Evolutionary conservation across 1,140 invertebrate genomes (phyloP).

Genomic region (Lutraria rhynchaena): DNA sequence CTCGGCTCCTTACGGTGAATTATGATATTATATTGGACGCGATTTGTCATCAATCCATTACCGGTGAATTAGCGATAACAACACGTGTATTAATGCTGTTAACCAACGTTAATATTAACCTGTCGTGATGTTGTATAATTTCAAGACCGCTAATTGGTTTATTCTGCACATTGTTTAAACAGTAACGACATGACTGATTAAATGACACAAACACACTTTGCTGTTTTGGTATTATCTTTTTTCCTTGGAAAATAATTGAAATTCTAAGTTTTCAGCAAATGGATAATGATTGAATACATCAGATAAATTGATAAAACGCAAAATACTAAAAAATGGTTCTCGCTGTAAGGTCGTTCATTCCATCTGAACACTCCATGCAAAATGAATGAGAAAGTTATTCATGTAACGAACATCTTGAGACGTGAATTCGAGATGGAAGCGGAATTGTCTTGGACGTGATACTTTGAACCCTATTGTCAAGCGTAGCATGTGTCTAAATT

Average conservation of each 20-base stretch:
- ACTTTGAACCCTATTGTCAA: too few species aligned
- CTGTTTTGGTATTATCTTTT: neutral
- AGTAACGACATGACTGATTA: neutral
- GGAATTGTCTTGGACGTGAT: too few species aligned
- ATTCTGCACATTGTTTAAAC: neutral
- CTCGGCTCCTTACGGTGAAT: neutral
- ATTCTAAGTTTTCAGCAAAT: neutral
- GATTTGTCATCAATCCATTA: constrained; percentile 21
- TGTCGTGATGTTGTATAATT: constrained; percentile 7
- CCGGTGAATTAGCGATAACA: constrained; percentile 20
- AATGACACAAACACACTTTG: neutral
- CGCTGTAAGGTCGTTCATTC: too few species aligned
- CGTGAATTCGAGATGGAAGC: too few species aligned
- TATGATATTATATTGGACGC: neutral
- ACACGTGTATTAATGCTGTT: constrained; percentile 25
- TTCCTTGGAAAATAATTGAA: neutral
- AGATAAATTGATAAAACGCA: too few species aligned
- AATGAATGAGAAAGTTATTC: too few species aligned
- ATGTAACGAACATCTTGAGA: too few species aligned
- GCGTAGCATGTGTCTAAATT: too few species aligned
- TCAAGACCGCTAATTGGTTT: constrained; percentile 6
- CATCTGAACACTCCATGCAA: too few species aligned
- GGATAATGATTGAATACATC: neutral
- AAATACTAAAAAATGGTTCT: too few species aligned
- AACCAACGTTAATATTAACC: constrained; percentile 24